These are phyloP conservation scores for Oxygymnocypris stewartii DNA, from an alignment of 2,113 vertebrate genomes.

Conservation along the genomic window DNA sequence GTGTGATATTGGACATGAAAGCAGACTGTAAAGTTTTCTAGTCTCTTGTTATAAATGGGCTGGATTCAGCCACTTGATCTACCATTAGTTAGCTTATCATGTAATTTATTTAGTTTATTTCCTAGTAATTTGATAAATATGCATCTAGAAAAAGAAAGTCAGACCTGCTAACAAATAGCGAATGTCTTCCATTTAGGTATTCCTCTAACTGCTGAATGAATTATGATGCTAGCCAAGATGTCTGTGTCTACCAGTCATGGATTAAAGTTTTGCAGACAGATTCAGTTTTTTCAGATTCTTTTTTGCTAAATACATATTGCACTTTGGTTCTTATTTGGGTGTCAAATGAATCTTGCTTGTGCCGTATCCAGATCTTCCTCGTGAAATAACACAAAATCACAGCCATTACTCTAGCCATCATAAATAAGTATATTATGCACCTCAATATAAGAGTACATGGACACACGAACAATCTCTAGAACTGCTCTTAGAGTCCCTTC, in stretches of 20 bases:
- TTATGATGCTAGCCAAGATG: neutral
- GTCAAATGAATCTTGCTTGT: neutral
- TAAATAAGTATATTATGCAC: too few species aligned
- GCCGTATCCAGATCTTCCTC: neutral
- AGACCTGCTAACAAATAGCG: neutral
- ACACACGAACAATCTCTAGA: too few species aligned
- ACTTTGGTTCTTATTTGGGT: neutral
- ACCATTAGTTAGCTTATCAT: neutral
- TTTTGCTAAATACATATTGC: neutral
- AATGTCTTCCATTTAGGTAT: neutral
- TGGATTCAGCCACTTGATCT: neutral
- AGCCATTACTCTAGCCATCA: too few species aligned
- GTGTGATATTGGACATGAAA: constrained; percentile 4
- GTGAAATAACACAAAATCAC: too few species aligned
- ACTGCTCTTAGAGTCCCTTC: too few species aligned
- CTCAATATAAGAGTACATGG: too few species aligned
- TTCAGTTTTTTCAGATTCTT: neutral
- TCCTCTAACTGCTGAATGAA: neutral
- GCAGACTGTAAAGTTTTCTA: neutral
- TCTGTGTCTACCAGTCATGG: neutral
- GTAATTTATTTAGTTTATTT: too few species aligned
- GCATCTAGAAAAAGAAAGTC: neutral
- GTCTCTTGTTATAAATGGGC: neutral
- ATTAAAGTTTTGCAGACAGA: neutral
- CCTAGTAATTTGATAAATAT: neutral